phyloP scores from a whole-genome alignment of 1,140 invertebrate species.

The Hypsibius dujardini region DNA sequence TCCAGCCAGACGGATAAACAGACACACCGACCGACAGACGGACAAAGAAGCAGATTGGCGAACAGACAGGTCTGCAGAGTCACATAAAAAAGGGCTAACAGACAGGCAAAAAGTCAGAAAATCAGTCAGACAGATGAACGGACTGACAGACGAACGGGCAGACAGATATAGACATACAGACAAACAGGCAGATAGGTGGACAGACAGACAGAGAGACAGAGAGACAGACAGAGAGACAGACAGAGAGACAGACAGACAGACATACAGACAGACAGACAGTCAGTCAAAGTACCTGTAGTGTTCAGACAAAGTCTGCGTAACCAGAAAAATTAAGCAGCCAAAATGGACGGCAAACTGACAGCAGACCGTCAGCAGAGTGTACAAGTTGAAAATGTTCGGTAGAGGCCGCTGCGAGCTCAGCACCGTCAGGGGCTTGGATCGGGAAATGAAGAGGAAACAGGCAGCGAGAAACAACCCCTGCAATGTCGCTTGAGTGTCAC shows the following conservation, averaged over 20 bases:
- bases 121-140: not conserved
- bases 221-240: not conserved
- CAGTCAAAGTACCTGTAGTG: slow-evolving; percentile 17
- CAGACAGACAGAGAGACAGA: too few relatives aligned
- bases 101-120: not conserved
- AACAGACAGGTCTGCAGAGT: not conserved
- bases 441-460: slow-evolving; percentile 93
- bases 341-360: slow-evolving; percentile 92
- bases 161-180: too few relatives aligned
- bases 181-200: too few relatives aligned
- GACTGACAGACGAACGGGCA: too few relatives aligned
- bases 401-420: slow-evolving; percentile 81
- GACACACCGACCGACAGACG: too few relatives aligned
- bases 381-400: slow-evolving; percentile 96
- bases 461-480: slow-evolving; percentile 80
- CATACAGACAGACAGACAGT: not conserved
- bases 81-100: slow-evolving; percentile 17
- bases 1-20: too few relatives aligned
- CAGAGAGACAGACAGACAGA: not conserved
- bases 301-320: slow-evolving; percentile 30
- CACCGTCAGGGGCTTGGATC: slow-evolving; percentile 86
- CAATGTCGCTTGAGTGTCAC: slow-evolving; percentile 86
- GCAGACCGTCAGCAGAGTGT: slow-evolving; percentile 85
- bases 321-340: slow-evolving; percentile 67
- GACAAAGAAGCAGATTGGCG: too few relatives aligned